These are phyloP conservation scores for Tryphoninae sp. DNA, from an alignment of 2,888 invertebrate genomes.

Conservation along the genomic window DNA sequence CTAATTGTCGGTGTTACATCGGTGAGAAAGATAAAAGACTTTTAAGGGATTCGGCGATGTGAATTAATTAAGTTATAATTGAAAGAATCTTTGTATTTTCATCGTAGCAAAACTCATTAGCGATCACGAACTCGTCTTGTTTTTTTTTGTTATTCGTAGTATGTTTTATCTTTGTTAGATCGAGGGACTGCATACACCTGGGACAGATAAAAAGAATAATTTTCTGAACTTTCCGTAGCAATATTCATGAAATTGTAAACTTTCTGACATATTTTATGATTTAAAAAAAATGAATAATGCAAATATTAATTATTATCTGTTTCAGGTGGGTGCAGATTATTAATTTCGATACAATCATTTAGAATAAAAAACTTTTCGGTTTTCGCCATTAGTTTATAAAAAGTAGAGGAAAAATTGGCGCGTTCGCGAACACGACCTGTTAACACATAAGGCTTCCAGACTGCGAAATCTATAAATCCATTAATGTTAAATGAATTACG, in stretches of 20 bases:
- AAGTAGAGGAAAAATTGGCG: conserved; percentile 3
- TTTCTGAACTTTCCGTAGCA: too few species aligned
- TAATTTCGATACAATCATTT: not conserved
- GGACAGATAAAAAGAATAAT: too few species aligned
- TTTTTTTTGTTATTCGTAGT: not conserved
- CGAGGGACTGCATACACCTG: too few species aligned
- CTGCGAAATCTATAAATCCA: conserved; percentile 54
- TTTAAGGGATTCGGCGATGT: conserved; percentile 34
- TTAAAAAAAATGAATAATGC: too few species aligned
- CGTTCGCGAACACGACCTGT: conserved; percentile 23
- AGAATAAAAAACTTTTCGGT: not conserved
- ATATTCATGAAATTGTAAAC: too few species aligned
- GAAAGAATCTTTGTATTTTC: conserved; percentile 26
- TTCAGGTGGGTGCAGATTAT: not conserved
- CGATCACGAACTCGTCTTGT: not conserved
- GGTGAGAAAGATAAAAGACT: not conserved
- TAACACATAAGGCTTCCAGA: conserved; percentile 57
- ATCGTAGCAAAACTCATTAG: conserved; percentile 35
- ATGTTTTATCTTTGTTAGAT: too few species aligned
- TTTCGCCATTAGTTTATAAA: not conserved
- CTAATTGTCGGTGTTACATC: conserved; percentile 44
- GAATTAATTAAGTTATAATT: conserved; percentile 54
- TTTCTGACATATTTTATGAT: too few species aligned
- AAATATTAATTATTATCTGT: too few species aligned
- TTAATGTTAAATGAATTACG: conserved; percentile 64